phyloP scores from a whole-genome alignment of 2,888 invertebrate genomes.

The Caenorhabditis uteleia region DNA sequence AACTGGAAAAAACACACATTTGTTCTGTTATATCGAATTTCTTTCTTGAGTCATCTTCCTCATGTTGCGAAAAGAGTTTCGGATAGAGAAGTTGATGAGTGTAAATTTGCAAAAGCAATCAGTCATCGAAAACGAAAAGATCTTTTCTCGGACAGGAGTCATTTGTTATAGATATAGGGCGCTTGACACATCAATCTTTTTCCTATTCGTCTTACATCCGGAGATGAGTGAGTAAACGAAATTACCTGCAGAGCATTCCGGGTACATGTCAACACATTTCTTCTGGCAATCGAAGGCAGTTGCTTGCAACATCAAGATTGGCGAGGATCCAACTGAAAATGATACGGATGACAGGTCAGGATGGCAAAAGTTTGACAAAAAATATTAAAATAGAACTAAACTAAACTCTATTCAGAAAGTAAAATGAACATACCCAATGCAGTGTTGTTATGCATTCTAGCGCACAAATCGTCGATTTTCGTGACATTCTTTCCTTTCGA shows the following conservation, averaged over 20 bases:
- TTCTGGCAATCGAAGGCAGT: constrained; percentile 57
- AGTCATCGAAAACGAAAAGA: constrained; percentile 36
- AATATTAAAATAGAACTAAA: too few relatives aligned
- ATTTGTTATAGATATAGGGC: constrained; percentile 37
- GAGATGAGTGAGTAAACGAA: constrained; percentile 17
- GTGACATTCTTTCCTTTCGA: constrained; percentile 50
- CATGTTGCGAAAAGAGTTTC: constrained; percentile 3
- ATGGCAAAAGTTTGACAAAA: background rate
- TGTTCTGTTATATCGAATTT: constrained; percentile 19
- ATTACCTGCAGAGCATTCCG: constrained; percentile 54
- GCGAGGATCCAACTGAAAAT: constrained; percentile 45
- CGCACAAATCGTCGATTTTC: constrained; percentile 53
- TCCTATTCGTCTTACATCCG: constrained; percentile 4
- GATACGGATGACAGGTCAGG: background rate
- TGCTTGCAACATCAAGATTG: constrained; percentile 51
- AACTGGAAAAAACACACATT: constrained; percentile 40
- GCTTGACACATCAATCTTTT: constrained; percentile 41
- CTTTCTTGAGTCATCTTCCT: constrained; percentile 27
- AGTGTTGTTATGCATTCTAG: constrained; percentile 60
- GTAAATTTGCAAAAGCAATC: constrained; percentile 42
- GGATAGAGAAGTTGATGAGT: constrained; percentile 28
- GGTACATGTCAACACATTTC: constrained; percentile 56
- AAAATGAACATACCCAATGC: constrained; percentile 39
- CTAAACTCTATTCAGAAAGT: too few relatives aligned
- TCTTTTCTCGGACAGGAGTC: constrained; percentile 33